A percentile compares a stretch with the other conserved stretches of the same genome.
Evolutionary conservation across 2,797 vertebrate genomes (phyloP).

Genomic region (Pseudocheirus occidentalis): DNA sequence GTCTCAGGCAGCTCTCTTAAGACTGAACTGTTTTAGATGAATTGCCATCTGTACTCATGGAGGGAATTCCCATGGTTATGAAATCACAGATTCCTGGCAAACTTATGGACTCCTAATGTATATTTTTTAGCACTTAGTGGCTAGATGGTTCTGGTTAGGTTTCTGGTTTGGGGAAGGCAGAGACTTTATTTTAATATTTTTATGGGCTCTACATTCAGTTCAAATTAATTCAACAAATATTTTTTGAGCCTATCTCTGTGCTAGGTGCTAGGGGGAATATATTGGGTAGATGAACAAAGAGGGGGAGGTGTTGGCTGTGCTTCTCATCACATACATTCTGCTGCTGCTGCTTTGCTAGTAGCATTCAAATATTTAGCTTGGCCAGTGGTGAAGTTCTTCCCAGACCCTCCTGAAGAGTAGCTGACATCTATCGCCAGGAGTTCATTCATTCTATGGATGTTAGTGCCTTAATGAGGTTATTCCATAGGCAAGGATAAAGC

Average conservation of each 20-base stretch:
- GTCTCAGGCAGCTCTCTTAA: background rate
- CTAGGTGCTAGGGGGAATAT: background rate
- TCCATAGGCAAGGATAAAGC: background rate
- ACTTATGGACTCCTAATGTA: background rate
- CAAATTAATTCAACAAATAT: background rate
- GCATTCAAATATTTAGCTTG: background rate
- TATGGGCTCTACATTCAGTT: background rate
- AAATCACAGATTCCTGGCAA: background rate
- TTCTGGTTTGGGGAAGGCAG: background rate
- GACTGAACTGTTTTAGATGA: background rate
- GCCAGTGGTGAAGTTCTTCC: background rate
- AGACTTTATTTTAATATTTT: background rate
- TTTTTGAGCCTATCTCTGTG: background rate
- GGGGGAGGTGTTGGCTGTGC: background rate
- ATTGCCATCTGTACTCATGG: background rate
- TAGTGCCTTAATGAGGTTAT: background rate
- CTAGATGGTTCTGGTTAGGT: background rate
- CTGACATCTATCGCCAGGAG: background rate
- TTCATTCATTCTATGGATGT: background rate
- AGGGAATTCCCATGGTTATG: background rate
- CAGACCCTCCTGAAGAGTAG: background rate
- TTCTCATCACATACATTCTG: background rate
- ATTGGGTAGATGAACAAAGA: background rate
- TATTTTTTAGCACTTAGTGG: constrained; percentile 2
- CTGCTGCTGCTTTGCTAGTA: background rate